These are phyloP conservation scores for Sminthurinus signatus DNA, from an alignment of 1,140 invertebrate species.

Conservation along the genomic window DNA sequence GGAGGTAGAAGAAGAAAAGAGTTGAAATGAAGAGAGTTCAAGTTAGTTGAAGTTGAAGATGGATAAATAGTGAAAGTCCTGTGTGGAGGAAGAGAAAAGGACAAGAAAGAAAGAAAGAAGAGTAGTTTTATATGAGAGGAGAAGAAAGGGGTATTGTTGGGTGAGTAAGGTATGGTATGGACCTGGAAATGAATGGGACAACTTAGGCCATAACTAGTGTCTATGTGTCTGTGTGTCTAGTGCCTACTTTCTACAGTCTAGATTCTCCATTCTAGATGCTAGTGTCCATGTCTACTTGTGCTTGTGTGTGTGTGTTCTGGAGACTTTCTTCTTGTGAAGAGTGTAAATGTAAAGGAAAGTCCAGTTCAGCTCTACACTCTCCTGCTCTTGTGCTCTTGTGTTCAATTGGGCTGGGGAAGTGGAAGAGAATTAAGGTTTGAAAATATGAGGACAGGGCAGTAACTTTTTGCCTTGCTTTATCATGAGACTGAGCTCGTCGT, in stretches of 20 bases:
- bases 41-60: too few species aligned
- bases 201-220: constrained; percentile 29
- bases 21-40: too few species aligned
- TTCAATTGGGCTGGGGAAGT: too few species aligned
- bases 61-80: too few species aligned
- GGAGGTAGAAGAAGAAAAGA: too few species aligned
- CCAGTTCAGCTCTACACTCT: not conserved
- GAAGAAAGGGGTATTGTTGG: not conserved
- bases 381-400: not conserved
- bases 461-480: constrained; percentile 26
- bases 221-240: not conserved
- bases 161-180: constrained; percentile 9
- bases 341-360: not conserved
- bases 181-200: constrained; percentile 36
- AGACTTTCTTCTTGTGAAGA: not conserved
- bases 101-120: too few species aligned
- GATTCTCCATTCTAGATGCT: too few species aligned
- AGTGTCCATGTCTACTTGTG: too few species aligned
- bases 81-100: too few species aligned
- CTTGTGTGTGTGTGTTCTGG: constrained; percentile 6
- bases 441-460: constrained; percentile 32
- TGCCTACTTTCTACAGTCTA: too few species aligned
- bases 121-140: not conserved
- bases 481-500: constrained; percentile 7
- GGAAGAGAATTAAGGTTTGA: constrained; percentile 21